Evolutionary conservation across 1,140 invertebrate genomes (phyloP), one percentile per base, ranked within the genome.

Genomic region (Bombus cullumanus): DNA sequence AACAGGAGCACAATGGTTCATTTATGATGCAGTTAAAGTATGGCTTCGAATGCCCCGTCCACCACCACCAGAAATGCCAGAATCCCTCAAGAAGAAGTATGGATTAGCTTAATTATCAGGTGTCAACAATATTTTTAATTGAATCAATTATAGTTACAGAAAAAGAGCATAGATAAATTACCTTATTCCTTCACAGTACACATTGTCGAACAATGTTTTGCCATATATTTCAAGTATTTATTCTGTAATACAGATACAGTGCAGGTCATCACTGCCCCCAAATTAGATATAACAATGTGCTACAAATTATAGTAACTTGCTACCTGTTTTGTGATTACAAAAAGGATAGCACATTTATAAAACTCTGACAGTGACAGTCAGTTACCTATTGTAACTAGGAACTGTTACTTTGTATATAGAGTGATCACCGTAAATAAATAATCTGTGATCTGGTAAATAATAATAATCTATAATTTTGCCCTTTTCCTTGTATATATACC

Each of bases 1-100:
- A 72, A 99, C 99, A 69, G 99, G 98, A 53, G 97, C 99, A 71
- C 99, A 99, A 95, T 99, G 99, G 99, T 99, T 99, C 96, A 99
- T 99, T 95, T 99, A 99, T 93, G 99, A 99, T 94, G 98, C 98
- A 57, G 98, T 99, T 57, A 99, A 99, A 96, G 98, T 99, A 12
- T 97, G 96, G 91, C 96, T 99, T 69, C 96, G 97, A 89, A 97
- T 99, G 96, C 99, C 99, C 76, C 97, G 99, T 90, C 99, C 99
- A 93, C 99, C 99, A 95, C 99, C 99, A 95, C 98, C 99, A 94
- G 97, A 98, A 95, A 99, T 99, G 99, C 99, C 99, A 68, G 99
- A 98, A 94, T 99, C 98, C 28, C 96, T 99, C 91, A 98, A 98
- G 94, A 97, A 97, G 95, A 98, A 98, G 94, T 92, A 93, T 43